Base-by-base conservation (phyloP, 92 coral and sea anemone genomes). In the Zoanthus solanderi region DNA sequence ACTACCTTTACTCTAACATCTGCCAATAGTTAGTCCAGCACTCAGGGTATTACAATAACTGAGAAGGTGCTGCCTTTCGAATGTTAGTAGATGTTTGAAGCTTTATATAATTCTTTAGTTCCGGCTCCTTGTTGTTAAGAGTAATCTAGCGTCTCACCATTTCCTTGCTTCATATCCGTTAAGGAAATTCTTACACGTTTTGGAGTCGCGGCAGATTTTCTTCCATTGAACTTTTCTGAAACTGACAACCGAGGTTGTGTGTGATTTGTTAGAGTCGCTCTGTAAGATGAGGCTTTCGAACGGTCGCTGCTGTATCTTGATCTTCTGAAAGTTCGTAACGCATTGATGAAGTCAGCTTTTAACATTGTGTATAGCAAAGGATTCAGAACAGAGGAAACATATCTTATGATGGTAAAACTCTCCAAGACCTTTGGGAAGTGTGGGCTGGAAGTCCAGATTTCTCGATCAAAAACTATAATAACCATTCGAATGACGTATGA, bases 281-380 rank as follows among this genome's bases (percentile, higher is more conserved):
- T 46, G 85, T n/a, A 56, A 47, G 30, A 18, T 1, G 28, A 16
- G 15, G 75, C 73, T 13, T 13, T 28, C 6, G 45, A 81, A 9
- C 75, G 67, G 1, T 77, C 68, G 31, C 12, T 54, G 30, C 12
- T 34, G 17, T 14, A n/a, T 10, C 75, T 50, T 47, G 61, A 45
- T 0, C 57, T 67, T 23, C 58, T 11, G 44, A 46, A 65, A 28
- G 75, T 81, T 45, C 46, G 66, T 6, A 81, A 6, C 13, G 75
- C 85, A 13, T 23, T 67, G 13, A 81, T 28, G 37, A 81, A 81
- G 58, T 81, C 85, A 8, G 58, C 29, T 81, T 81, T 81, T 12
- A 81, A 81, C 58, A 81, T 7, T 3, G 85, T 81, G 30, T 81
- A 81, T 12, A 81, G 17, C 15, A 81, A 75, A 4, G 85, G 85